Percentiles rank a stretch among this genome's conserved stretches.
These are phyloP conservation scores for Brenthis hecate DNA, from an alignment of 2,888 invertebrate species.

Conservation along the genomic window DNA sequence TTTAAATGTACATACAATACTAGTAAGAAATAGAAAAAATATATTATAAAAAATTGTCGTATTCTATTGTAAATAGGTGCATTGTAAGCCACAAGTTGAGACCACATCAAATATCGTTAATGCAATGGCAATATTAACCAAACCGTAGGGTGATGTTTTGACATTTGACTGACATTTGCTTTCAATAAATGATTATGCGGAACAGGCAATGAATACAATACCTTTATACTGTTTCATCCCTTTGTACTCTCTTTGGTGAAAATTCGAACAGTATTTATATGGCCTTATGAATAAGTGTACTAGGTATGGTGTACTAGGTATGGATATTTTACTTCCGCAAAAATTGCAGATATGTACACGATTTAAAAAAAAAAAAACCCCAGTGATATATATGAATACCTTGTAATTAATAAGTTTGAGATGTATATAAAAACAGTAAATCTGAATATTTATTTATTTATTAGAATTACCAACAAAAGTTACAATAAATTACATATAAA, in stretches of 20 bases:
- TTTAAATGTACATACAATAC: background rate
- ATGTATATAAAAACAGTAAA: too few species aligned
- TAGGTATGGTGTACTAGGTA: constrained; percentile 1
- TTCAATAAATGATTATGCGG: constrained; percentile 72
- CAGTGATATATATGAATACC: too few species aligned
- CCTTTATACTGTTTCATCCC: constrained; percentile 20
- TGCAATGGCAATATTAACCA: constrained; percentile 64
- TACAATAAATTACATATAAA: too few species aligned
- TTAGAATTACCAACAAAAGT: too few species aligned
- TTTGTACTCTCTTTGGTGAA: constrained; percentile 22
- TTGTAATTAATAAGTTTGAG: too few species aligned
- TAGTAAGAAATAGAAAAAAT: background rate
- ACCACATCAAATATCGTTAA: constrained; percentile 57
- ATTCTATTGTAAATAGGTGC: constrained; percentile 1
- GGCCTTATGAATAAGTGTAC: constrained; percentile 25
- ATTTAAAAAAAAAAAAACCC: too few species aligned
- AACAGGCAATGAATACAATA: constrained; percentile 52
- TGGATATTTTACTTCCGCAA: background rate
- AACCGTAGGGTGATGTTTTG: constrained; percentile 63
- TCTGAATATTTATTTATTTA: too few species aligned
- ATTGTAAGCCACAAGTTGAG: constrained; percentile 41
- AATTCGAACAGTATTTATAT: constrained; percentile 21
- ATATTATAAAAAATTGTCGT: background rate
- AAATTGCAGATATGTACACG: too few species aligned
- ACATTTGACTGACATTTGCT: constrained; percentile 78